Evolutionary conservation across 2,113 vertebrate species (phyloP).

Genomic region (Rhinolophus ferrumequinum): DNA sequence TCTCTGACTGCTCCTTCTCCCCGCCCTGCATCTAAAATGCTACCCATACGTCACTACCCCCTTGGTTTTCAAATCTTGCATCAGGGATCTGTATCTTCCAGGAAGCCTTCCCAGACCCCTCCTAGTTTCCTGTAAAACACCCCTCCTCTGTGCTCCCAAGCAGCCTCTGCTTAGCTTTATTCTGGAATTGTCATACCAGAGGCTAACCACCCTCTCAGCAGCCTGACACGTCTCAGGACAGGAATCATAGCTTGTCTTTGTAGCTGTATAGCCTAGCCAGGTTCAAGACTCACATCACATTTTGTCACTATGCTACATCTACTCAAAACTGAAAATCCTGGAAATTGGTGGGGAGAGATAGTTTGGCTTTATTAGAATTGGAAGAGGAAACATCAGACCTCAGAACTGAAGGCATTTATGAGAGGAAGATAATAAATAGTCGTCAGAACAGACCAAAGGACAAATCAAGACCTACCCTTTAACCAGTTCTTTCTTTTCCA

Average conservation of each 20-base stretch:
- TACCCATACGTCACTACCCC: not conserved
- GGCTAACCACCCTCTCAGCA: not conserved
- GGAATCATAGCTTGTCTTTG: not conserved
- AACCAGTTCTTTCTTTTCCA: not conserved
- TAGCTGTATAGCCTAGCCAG: not conserved
- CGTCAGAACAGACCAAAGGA: not conserved
- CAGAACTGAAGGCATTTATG: not conserved
- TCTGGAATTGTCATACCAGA: not conserved
- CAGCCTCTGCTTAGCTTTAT: not conserved
- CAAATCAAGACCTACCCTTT: not conserved
- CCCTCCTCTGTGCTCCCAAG: not conserved
- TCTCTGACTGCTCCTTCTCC: not conserved
- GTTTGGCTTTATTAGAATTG: not conserved
- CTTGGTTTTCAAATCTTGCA: not conserved
- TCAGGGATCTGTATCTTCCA: not conserved
- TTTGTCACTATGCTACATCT: not conserved
- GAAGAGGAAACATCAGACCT: not conserved
- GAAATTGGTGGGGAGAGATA: not conserved
- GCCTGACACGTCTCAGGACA: not conserved
- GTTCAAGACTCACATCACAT: not conserved
- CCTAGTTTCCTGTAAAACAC: not conserved
- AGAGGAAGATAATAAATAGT: not conserved
- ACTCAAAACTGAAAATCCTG: slow-evolving; percentile 10
- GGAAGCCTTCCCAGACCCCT: not conserved
- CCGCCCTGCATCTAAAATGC: not conserved